These are phyloP conservation scores for Dolomedes plantarius DNA, from an alignment of 2,888 invertebrate genomes.

Conservation along the genomic window DNA sequence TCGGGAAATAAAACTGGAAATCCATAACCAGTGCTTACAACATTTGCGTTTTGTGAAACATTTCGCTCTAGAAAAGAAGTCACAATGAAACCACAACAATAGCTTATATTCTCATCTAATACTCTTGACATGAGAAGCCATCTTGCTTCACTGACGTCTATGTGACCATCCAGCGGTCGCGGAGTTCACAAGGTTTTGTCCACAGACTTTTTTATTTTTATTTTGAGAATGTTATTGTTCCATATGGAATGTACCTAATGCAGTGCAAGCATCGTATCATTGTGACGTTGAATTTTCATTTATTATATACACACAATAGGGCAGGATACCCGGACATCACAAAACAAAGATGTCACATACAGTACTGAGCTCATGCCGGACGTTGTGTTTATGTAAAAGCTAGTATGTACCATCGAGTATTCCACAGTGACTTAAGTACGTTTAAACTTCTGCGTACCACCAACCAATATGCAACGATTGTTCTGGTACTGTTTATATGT, in stretches of 20 bases:
- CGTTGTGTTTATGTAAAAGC: slow-evolving; percentile 10
- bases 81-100: slow-evolving; percentile 4
- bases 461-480: not conserved
- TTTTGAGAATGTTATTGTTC: not conserved
- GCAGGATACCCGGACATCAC: slow-evolving; percentile 34
- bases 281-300: not conserved
- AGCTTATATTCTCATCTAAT: not conserved
- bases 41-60: not conserved
- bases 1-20: not conserved
- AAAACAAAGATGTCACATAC: slow-evolving; percentile 24
- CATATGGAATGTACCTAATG: slow-evolving; percentile 1
- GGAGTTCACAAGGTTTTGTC: not conserved
- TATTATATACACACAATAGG: slow-evolving; percentile 22
- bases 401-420: not conserved
- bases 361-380: slow-evolving; percentile 21
- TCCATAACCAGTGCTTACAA: not conserved
- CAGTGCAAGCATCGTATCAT: not conserved
- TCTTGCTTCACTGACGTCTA: not conserved
- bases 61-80: not conserved
- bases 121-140: not conserved
- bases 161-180: not conserved
- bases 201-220: not conserved
- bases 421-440: not conserved
- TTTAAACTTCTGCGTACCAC: not conserved
- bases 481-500: slow-evolving; percentile 36